Evolutionary conservation across 2,888 invertebrate genomes (phyloP).

Genomic region (Dicyrtoma fusca): DNA sequence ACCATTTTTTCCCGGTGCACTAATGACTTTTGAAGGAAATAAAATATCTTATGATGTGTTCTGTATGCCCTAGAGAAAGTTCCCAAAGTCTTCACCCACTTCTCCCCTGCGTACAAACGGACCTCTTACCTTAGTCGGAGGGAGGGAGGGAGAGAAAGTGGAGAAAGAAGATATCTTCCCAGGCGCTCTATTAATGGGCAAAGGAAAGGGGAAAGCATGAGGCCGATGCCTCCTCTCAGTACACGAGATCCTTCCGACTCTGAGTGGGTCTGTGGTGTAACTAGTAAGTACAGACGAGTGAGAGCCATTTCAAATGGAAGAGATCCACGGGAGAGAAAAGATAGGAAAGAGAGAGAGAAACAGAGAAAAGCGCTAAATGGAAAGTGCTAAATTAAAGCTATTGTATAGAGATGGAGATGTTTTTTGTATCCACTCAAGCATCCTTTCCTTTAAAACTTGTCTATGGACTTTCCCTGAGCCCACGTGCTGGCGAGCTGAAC

Average conservation of each 20-base stretch:
- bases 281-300: not conserved
- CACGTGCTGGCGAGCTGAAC: no score
- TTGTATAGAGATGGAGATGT: not conserved
- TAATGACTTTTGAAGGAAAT: not conserved
- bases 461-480: not conserved
- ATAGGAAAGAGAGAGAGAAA: not conserved
- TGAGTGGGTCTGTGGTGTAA: no score
- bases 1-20: no score
- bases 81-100: not conserved
- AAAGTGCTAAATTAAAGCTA: conserved; percentile 16
- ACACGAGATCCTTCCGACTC: no score
- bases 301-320: not conserved
- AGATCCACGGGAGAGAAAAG: not conserved
- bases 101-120: no score
- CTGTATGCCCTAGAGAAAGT: not conserved
- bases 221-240: no score
- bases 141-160: not conserved
- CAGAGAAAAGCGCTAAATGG: not conserved
- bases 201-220: not conserved
- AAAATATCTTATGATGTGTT: conserved; percentile 4
- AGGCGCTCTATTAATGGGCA: no score
- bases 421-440: no score
- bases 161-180: not conserved
- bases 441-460: not conserved
- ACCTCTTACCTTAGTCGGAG: not conserved